These are phyloP conservation scores for Hydrotaea diabolus DNA, from an alignment of 2,888 invertebrate species.

Conservation along the genomic window DNA sequence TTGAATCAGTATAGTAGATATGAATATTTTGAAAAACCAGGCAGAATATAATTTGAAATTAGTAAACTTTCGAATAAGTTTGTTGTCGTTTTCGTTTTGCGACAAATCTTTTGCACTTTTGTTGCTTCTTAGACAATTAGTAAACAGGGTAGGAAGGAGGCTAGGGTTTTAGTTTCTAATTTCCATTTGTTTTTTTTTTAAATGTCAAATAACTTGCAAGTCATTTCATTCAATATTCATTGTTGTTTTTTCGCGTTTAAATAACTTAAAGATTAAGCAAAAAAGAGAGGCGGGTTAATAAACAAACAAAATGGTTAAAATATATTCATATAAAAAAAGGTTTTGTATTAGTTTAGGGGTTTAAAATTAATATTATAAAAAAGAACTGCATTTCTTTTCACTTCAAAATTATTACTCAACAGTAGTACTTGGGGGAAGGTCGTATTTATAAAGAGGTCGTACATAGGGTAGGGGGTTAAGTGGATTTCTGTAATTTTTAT, in stretches of 20 bases:
- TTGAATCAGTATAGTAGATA: not conserved
- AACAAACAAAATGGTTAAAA: slow-evolving; percentile 51
- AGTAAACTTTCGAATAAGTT: not conserved
- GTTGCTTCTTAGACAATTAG: slow-evolving; percentile 20
- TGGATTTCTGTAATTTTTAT: slow-evolving; percentile 46
- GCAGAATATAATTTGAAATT: not conserved
- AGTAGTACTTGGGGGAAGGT: slow-evolving; percentile 22
- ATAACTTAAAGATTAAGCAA: slow-evolving; percentile 54
- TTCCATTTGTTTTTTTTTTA: slow-evolving; percentile 19
- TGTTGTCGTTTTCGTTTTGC: slow-evolving; percentile 18
- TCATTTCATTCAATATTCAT: slow-evolving; percentile 26
- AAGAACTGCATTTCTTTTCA: slow-evolving; percentile 43
- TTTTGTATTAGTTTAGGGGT: slow-evolving; percentile 53
- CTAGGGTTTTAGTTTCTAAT: slow-evolving; percentile 15
- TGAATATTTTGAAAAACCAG: slow-evolving; percentile 1
- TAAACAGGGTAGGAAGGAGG: not conserved
- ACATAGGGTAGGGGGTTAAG: not conserved
- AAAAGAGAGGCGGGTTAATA: slow-evolving; percentile 50
- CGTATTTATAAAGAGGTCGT: slow-evolving; percentile 33
- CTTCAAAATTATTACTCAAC: slow-evolving; percentile 19
- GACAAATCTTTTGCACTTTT: slow-evolving; percentile 20
- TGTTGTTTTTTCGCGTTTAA: slow-evolving; percentile 34
- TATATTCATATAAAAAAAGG: slow-evolving; percentile 9
- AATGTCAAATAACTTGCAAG: slow-evolving; percentile 26
- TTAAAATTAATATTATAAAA: slow-evolving; percentile 50